A percentile compares a stretch with the other conserved stretches of the same genome.
Conservation (phyloP, 1,140 invertebrate species). For the Nasonia giraulti region DNA sequence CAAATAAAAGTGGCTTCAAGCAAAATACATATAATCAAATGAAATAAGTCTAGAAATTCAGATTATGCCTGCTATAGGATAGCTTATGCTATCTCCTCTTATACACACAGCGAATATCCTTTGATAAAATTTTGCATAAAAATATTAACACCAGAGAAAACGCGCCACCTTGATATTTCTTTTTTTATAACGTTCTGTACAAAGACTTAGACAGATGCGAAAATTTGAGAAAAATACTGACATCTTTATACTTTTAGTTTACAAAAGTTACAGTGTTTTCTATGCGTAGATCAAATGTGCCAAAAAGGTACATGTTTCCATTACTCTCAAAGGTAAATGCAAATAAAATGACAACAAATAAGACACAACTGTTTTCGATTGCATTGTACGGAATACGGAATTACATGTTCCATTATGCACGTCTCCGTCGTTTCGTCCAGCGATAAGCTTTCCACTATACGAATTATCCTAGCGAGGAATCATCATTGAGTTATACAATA, state of each 20-base stretch:
- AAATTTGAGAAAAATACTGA: constrained; percentile 50
- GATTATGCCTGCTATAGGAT: too few relatives aligned
- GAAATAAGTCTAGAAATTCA: too few relatives aligned
- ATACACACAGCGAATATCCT: background rate
- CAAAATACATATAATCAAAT: too few relatives aligned
- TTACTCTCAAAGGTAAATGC: constrained; percentile 38
- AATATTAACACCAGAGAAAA: constrained; percentile 47
- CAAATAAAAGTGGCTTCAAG: too few relatives aligned
- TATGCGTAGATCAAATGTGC: constrained; percentile 36
- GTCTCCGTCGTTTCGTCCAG: constrained; percentile 47
- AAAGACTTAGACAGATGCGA: constrained; percentile 34
- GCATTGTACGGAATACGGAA: constrained; percentile 47
- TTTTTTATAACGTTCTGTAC: constrained; percentile 40
- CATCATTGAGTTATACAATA: constrained; percentile 55
- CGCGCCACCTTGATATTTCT: constrained; percentile 1
- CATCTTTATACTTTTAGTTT: constrained; percentile 48
- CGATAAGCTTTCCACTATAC: constrained; percentile 50
- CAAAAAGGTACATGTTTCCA: constrained; percentile 43
- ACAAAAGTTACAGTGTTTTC: constrained; percentile 45
- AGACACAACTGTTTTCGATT: constrained; percentile 47
- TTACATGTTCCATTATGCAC: constrained; percentile 30
- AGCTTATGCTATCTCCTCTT: too few relatives aligned
- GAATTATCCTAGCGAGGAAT: constrained; percentile 57
- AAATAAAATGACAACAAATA: constrained; percentile 44
- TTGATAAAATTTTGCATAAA: constrained; percentile 40